These are phyloP conservation scores for Galerucella nymphaeae DNA, from an alignment of 2,888 invertebrate genomes.

Conservation along the genomic window DNA sequence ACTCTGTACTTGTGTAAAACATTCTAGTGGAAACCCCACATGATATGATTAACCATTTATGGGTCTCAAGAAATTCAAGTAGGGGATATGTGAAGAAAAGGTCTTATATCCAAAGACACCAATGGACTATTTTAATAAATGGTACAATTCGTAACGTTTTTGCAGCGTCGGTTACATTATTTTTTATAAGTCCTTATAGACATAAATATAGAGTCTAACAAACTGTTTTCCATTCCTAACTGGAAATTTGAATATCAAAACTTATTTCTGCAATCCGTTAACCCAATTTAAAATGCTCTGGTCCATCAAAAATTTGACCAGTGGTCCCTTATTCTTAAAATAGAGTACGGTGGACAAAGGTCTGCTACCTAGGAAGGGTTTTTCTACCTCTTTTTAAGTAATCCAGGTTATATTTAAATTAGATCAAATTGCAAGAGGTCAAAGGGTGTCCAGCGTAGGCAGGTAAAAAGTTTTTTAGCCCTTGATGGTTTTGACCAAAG, in stretches of 20 bases:
- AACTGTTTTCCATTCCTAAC: not conserved
- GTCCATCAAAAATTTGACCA: conserved; percentile 53
- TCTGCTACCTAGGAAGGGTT: conserved; percentile 30
- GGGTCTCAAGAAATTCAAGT: too few species aligned
- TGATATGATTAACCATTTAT: too few species aligned
- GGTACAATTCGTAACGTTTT: not conserved
- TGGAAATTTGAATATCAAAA: conserved; percentile 31
- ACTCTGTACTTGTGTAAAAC: too few species aligned
- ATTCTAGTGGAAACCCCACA: too few species aligned
- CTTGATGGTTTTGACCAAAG: conserved; percentile 14
- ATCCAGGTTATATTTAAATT: conserved; percentile 57
- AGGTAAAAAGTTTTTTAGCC: conserved; percentile 47
- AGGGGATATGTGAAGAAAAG: too few species aligned
- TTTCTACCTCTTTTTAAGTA: conserved; percentile 44
- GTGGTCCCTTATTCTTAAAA: conserved; percentile 48
- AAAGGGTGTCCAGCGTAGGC: conserved; percentile 57
- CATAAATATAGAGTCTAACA: conserved; percentile 27
- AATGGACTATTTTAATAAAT: not conserved
- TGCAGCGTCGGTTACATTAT: not conserved
- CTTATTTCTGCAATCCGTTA: conserved; percentile 38
- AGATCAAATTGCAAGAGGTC: conserved; percentile 56
- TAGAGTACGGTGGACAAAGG: conserved; percentile 53
- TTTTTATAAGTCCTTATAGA: conserved; percentile 8
- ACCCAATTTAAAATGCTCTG: conserved; percentile 47
- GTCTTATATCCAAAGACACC: not conserved